A percentile compares a stretch with the other conserved stretches of the same genome.
These are phyloP conservation scores for Eulemur albifrons DNA, from an alignment of 2,797 vertebrate genomes.

Conservation along the genomic window DNA sequence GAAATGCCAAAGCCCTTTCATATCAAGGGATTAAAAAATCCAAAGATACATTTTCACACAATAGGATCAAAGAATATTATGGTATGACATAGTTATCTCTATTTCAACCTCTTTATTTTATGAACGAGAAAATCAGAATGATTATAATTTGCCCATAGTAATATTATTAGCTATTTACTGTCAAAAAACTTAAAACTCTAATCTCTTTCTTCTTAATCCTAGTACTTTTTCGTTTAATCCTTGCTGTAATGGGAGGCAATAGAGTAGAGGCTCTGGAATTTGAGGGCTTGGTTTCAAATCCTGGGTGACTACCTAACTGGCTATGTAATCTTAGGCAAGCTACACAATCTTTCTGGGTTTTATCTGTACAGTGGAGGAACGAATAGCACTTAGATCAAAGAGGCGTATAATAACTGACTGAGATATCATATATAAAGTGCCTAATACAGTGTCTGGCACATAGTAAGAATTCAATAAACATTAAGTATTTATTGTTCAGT, in stretches of 20 bases:
- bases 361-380: not conserved
- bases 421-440: not conserved
- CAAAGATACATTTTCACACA: not conserved
- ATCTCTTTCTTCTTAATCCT: not conserved
- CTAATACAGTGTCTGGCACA: not conserved
- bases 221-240: not conserved
- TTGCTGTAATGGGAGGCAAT: not conserved
- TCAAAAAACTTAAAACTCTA: not conserved
- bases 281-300: slow-evolving; percentile 1
- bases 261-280: not conserved
- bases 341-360: not conserved
- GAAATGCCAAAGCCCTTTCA: not conserved
- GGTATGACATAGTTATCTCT: not conserved
- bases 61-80: not conserved
- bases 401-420: not conserved
- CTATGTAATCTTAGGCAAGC: not conserved
- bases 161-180: not conserved
- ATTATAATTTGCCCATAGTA: not conserved
- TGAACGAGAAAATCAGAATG: not conserved
- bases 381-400: not conserved
- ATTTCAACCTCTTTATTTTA: not conserved
- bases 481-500: not conserved
- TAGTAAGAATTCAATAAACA: not conserved
- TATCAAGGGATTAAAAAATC: not conserved
- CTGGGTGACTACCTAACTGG: not conserved